Evolutionary conservation across 2,888 invertebrate genomes (phyloP).

Genomic region (Lithophane socia): DNA sequence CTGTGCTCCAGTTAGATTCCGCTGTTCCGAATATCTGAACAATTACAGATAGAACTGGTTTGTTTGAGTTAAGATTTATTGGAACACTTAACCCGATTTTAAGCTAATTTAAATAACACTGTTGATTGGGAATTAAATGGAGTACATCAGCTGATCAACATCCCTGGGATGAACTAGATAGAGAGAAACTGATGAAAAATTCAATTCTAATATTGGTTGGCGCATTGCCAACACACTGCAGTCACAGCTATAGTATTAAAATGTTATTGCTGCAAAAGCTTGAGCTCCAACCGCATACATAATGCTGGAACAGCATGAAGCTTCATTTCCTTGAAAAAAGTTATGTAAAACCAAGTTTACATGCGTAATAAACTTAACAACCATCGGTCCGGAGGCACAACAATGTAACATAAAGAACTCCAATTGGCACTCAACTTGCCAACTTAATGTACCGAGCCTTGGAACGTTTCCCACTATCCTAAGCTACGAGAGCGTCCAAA

Average conservation of each 20-base stretch:
- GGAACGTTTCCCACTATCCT: constrained; percentile 50
- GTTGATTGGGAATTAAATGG: constrained; percentile 32
- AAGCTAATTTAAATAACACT: constrained; percentile 53
- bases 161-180: constrained; percentile 14
- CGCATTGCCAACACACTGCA: constrained; percentile 39
- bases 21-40: constrained; percentile 55
- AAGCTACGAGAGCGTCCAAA: constrained; percentile 58
- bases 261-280: constrained; percentile 19
- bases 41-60: constrained; percentile 57
- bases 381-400: constrained; percentile 8
- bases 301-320: not conserved
- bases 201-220: constrained; percentile 47
- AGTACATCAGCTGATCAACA: constrained; percentile 32
- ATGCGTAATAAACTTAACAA: constrained; percentile 22
- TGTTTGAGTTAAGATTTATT: constrained; percentile 57
- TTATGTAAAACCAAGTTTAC: constrained; percentile 6
- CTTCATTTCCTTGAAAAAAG: constrained; percentile 12
- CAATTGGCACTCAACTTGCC: constrained; percentile 42
- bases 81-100: constrained; percentile 55
- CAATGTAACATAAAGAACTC: constrained; percentile 43
- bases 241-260: constrained; percentile 37
- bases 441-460: constrained; percentile 44
- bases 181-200: constrained; percentile 36
- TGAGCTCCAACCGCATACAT: constrained; percentile 1
- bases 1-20: constrained; percentile 65